phyloP scores from a whole-genome alignment of 2,888 invertebrate species.

The Orthosia gracilis region DNA sequence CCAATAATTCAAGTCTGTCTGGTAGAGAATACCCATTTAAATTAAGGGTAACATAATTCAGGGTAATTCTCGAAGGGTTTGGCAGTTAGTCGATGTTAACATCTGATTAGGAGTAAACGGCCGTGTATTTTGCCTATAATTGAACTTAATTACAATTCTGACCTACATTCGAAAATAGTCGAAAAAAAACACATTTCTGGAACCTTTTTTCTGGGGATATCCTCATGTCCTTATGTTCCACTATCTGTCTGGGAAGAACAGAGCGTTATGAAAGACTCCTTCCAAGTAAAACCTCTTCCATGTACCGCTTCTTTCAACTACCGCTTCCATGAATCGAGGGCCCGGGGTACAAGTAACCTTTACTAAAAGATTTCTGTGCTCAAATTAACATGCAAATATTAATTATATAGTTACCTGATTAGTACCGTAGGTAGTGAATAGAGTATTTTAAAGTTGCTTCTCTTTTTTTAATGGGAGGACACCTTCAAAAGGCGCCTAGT shows the following conservation, averaged over 20 bases:
- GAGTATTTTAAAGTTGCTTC: no score
- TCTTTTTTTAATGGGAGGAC: no score
- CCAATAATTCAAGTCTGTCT: slow-evolving; percentile 30
- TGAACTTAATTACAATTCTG: background rate
- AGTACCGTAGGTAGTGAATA: background rate
- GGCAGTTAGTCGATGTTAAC: slow-evolving; percentile 26
- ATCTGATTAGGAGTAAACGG: slow-evolving; percentile 27
- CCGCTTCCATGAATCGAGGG: no score
- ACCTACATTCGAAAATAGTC: background rate
- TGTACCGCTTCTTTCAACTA: no score
- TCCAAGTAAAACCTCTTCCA: no score
- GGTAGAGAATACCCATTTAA: slow-evolving; percentile 26
- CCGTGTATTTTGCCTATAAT: slow-evolving; percentile 2
- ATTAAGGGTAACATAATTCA: slow-evolving; percentile 38
- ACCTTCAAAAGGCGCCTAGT: no score
- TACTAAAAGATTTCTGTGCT: no score
- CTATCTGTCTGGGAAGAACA: no score
- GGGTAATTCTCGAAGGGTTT: slow-evolving; percentile 26
- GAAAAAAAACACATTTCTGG: background rate
- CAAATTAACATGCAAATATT: background rate
- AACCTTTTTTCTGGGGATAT: no score
- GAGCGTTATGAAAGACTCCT: no score
- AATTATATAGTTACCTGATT: background rate
- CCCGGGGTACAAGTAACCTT: no score
- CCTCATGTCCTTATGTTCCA: no score